Evolutionary conservation across 2,113 vertebrate species (phyloP).

Genomic region (Gavialis gangeticus): DNA sequence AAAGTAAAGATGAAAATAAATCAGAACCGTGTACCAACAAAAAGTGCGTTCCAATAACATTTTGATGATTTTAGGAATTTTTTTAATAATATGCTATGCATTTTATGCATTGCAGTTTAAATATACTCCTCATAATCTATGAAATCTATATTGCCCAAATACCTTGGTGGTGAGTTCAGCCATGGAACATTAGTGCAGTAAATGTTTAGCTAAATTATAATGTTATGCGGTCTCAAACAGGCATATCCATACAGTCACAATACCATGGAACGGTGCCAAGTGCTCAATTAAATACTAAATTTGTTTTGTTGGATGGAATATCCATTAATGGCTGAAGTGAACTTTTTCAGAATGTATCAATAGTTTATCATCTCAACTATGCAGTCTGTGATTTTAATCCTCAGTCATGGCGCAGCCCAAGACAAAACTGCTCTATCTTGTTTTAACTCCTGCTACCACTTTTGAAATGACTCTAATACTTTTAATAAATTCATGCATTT

Average conservation of each 20-base stretch:
- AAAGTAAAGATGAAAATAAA: neutral
- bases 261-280: neutral
- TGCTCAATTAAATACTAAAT: neutral
- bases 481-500: neutral
- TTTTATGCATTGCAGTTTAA: neutral
- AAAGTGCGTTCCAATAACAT: fast-evolving
- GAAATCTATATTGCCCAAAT: neutral
- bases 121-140: neutral
- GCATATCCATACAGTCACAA: fast-evolving
- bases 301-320: neutral
- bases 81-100: neutral
- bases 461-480: fast-evolving
- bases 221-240: neutral
- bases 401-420: neutral
- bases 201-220: neutral
- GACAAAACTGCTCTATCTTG: fast-evolving
- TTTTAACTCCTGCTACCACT: constrained; percentile 1
- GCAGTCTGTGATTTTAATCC: neutral
- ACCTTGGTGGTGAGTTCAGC: neutral
- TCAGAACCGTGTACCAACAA: neutral
- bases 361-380: neutral
- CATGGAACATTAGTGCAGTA: fast-evolving
- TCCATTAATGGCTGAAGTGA: fast-evolving
- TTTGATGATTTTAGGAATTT: neutral
- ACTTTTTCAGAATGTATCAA: neutral